These are phyloP conservation scores for Drosophila tristis DNA, from an alignment of 1,140 invertebrate genomes.

Conservation along the genomic window DNA sequence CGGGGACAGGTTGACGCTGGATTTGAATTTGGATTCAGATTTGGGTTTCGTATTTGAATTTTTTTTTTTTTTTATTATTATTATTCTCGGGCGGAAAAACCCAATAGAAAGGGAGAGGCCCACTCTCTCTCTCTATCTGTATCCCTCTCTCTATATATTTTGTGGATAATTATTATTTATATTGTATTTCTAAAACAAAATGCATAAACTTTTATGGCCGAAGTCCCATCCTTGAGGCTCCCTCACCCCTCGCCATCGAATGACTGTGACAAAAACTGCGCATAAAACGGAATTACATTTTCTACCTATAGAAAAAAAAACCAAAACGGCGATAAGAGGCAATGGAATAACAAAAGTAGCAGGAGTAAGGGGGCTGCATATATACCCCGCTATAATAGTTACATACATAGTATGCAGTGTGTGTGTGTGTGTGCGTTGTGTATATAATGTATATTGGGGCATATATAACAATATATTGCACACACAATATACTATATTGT, in stretches of 20 bases:
- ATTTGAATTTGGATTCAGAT: conserved; percentile 38
- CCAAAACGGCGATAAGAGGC: conserved; percentile 41
- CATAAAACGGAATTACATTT: conserved; percentile 78
- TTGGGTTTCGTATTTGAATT: conserved; percentile 55
- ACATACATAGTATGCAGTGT: conserved; percentile 22
- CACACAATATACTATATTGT: conserved; percentile 66
- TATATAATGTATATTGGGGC: conserved; percentile 40
- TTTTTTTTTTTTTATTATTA: conserved; percentile 8
- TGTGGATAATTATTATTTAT: conserved; percentile 78
- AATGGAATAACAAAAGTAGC: conserved; percentile 19
- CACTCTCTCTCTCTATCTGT: too few relatives aligned
- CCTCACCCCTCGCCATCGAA: neutral
- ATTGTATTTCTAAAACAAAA: conserved; percentile 79
- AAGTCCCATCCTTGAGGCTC: neutral
- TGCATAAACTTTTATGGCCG: conserved; percentile 78
- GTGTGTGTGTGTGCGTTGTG: neutral
- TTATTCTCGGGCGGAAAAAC: conserved; percentile 22
- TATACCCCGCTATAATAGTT: conserved; percentile 41
- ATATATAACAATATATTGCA: conserved; percentile 54
- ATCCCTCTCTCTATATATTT: neutral
- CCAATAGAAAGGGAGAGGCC: conserved; percentile 42
- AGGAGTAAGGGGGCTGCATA: neutral
- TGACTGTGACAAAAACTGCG: conserved; percentile 65
- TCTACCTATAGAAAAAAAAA: conserved; percentile 43
- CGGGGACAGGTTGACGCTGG: conserved; percentile 11